Conservation (phyloP, 2,888 invertebrate species). For the Galerucella calmariensis region DNA sequence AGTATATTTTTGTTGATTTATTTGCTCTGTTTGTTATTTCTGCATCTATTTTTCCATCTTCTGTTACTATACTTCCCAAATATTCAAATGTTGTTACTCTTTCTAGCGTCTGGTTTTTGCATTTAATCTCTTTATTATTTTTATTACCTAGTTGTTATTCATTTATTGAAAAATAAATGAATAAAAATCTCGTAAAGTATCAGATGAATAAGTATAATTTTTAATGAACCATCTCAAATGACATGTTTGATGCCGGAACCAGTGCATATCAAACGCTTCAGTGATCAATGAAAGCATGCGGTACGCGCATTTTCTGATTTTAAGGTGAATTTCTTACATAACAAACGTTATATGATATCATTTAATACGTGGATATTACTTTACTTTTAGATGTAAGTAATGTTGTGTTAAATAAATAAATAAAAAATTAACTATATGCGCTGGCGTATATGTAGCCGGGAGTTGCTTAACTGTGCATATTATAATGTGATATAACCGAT, state of each 20-base stretch:
- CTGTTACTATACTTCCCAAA: too few relatives aligned
- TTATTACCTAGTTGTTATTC: too few relatives aligned
- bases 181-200: background rate
- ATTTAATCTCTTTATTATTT: too few relatives aligned
- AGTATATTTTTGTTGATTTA: too few relatives aligned
- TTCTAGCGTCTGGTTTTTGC: too few relatives aligned
- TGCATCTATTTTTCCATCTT: too few relatives aligned
- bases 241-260: constrained; percentile 17
- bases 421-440: background rate
- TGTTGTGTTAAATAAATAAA: background rate
- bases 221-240: constrained; percentile 6
- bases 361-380: background rate
- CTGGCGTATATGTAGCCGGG: background rate
- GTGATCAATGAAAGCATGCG: constrained; percentile 8
- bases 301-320: background rate
- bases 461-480: background rate
- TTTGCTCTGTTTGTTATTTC: too few relatives aligned
- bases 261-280: constrained; percentile 22
- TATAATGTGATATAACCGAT: background rate
- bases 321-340: constrained; percentile 5
- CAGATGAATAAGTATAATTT: constrained; percentile 9
- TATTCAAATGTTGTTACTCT: too few relatives aligned
- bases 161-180: background rate
- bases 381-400: background rate
- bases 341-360: constrained; percentile 10